A percentile compares a stretch with the other conserved stretches of the same genome.
Conservation (phyloP, 2,888 invertebrate species). For the Beris morrisii region DNA sequence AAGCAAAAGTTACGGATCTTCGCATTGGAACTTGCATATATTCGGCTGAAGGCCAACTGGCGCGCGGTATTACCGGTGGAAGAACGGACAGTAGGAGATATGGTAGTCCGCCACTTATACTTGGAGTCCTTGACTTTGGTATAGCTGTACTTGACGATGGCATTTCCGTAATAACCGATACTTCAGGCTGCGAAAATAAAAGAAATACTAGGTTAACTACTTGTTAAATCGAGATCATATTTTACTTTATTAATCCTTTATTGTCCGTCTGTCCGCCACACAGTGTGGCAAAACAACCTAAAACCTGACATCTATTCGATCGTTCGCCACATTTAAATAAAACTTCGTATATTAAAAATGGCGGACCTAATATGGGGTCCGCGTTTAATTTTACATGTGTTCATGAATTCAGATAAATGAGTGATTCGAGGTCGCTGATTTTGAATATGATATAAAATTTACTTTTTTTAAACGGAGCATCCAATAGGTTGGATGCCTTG, state of each 20-base stretch:
- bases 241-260: not conserved
- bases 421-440: too few species aligned
- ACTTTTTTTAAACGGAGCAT: too few species aligned
- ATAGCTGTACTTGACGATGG: constrained; percentile 39
- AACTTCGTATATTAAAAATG: too few species aligned
- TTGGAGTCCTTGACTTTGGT: constrained; percentile 61
- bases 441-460: too few species aligned
- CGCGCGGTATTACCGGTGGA: constrained; percentile 74
- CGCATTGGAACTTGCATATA: constrained; percentile 62
- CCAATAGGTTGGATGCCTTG: too few species aligned
- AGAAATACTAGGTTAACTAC: not conserved
- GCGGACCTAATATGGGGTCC: too few species aligned
- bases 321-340: too few species aligned
- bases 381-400: too few species aligned
- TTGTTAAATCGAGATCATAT: not conserved
- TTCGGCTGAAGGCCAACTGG: constrained; percentile 77
- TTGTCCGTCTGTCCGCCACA: too few species aligned
- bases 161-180: constrained; percentile 49
- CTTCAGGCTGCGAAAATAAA: constrained; percentile 46
- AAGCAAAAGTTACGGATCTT: constrained; percentile 67
- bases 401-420: too few species aligned
- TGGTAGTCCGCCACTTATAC: constrained; percentile 70
- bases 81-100: constrained; percentile 71
- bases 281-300: too few species aligned
- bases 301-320: too few species aligned